Conservation (phyloP, 2,797 vertebrate species). For the Macropodus opercularis region DNA sequence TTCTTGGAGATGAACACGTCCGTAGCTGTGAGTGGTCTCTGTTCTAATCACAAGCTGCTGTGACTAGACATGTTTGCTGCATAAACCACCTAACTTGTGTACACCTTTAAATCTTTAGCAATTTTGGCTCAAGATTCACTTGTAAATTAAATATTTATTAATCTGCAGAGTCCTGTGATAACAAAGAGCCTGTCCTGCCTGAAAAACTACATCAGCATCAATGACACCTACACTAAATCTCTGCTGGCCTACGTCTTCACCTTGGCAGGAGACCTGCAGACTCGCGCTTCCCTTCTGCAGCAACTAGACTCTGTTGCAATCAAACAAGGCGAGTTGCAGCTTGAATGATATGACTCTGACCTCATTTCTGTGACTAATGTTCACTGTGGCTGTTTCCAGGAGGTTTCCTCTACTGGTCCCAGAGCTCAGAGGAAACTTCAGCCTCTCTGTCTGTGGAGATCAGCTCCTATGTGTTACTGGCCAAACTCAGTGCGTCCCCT, state of each 20-base stretch:
- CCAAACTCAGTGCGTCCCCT: no score
- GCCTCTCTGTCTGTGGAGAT: no score
- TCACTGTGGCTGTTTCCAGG: conserved; percentile 54
- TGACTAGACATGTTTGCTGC: no score
- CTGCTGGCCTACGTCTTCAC: conserved; percentile 86
- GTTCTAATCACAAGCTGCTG: no score
- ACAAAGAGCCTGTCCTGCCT: conserved; percentile 78
- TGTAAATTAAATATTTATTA: no score
- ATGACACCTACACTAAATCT: conserved; percentile 79
- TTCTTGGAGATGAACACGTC: conserved; percentile 69
- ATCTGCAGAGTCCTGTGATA: conserved; percentile 72
- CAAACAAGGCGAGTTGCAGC: conserved; percentile 65
- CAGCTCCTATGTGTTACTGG: no score
- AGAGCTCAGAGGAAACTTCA: no score
- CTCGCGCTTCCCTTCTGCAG: conserved; percentile 62
- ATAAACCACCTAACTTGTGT: no score
- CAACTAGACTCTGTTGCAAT: conserved; percentile 60
- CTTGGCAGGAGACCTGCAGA: conserved; percentile 71
- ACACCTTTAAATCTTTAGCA: no score
- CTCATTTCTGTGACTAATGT: no score
- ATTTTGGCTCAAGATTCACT: no score
- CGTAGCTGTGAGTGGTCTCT: conserved; percentile 62
- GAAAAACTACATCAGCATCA: conserved; percentile 45
- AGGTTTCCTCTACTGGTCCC: conserved; percentile 70
- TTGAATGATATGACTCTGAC: not conserved